Evolutionary conservation across 2,888 invertebrate species (phyloP).

Genomic region (Pristionchus arcanus): DNA sequence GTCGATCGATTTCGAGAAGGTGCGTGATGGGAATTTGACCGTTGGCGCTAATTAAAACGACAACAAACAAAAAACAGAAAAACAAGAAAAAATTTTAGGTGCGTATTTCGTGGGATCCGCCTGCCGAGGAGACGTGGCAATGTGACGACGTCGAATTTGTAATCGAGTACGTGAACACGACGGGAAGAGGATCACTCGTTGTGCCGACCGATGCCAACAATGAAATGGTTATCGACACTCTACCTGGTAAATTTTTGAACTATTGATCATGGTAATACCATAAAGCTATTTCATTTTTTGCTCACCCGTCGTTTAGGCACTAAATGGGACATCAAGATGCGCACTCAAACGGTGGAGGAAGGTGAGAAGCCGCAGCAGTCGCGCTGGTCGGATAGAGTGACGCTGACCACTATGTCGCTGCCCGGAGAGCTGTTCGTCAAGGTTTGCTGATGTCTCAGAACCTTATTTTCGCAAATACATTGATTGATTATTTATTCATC

Average conservation of each 20-base stretch:
- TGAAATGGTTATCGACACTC: slow-evolving; percentile 66
- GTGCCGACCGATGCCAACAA: slow-evolving; percentile 68
- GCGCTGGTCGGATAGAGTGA: slow-evolving; percentile 74
- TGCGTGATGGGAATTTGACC: not conserved
- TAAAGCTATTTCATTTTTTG: no score
- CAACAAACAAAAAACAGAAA: not conserved
- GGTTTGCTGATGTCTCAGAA: not conserved
- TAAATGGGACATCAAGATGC: slow-evolving; percentile 78
- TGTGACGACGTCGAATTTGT: slow-evolving; percentile 77
- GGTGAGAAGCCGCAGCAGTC: slow-evolving; percentile 71
- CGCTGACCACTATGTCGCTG: slow-evolving; percentile 71
- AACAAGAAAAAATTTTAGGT: slow-evolving; percentile 58
- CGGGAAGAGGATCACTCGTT: slow-evolving; percentile 66
- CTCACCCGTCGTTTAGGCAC: slow-evolving; percentile 66
- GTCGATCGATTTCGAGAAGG: slow-evolving; percentile 74
- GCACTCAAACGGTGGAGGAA: slow-evolving; percentile 79
- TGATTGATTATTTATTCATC: not conserved
- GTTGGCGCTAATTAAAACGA: not conserved
- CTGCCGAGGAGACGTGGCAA: slow-evolving; percentile 77
- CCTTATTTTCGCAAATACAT: no score
- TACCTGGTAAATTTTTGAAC: slow-evolving; percentile 61
- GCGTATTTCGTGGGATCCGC: slow-evolving; percentile 75
- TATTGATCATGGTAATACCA: no score
- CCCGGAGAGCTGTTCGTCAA: slow-evolving; percentile 78
- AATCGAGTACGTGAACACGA: slow-evolving; percentile 77